Evolutionary conservation across 2,113 vertebrate species (phyloP).

Genomic region (Corythoichthys haematopterus): DNA sequence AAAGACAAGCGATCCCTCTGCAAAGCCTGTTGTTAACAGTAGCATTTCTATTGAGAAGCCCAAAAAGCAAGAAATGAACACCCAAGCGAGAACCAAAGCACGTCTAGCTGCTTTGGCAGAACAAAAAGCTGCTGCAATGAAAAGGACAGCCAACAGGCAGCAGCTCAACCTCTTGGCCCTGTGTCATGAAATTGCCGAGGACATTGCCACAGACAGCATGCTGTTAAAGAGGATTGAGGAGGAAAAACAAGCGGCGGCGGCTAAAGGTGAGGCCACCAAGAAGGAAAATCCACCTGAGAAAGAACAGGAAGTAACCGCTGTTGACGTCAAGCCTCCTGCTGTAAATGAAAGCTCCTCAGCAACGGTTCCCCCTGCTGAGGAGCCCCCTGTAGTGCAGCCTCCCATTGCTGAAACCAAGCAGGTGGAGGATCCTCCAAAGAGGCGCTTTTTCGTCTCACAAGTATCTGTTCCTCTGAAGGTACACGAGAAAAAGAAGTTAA

Average conservation of each 20-base stretch:
- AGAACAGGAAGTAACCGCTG: conserved; percentile 12
- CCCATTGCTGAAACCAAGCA: conserved; percentile 8
- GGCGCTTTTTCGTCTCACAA: conserved; percentile 91
- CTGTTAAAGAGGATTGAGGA: conserved; percentile 81
- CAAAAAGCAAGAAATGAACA: conserved; percentile 77
- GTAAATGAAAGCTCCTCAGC: conserved; percentile 40
- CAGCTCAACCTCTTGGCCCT: conserved; percentile 91
- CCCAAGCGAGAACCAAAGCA: conserved; percentile 75
- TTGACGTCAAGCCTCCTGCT: conserved; percentile 30
- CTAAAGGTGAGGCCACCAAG: conserved; percentile 40
- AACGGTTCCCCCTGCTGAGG: conserved; percentile 42
- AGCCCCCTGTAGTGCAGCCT: conserved; percentile 15
- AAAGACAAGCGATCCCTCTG: conserved; percentile 19
- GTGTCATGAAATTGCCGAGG: conserved; percentile 96
- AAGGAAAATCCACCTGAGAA: conserved; percentile 32
- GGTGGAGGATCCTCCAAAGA: conserved; percentile 71
- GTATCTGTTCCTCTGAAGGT: conserved; percentile 83
- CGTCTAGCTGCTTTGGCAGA: conserved; percentile 73
- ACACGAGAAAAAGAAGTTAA: conserved; percentile 79
- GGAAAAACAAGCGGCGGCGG: conserved; percentile 52
- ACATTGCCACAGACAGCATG: conserved; percentile 93
- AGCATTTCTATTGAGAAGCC: conserved; percentile 38
- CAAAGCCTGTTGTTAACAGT: conserved; percentile 30
- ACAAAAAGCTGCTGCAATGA: conserved; percentile 69
- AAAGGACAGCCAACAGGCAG: conserved; percentile 70